Percentiles rank a stretch among this genome's conserved stretches.
phyloP scores from a whole-genome alignment of 2,113 vertebrate genomes.

The Microcebus ravelobensis region DNA sequence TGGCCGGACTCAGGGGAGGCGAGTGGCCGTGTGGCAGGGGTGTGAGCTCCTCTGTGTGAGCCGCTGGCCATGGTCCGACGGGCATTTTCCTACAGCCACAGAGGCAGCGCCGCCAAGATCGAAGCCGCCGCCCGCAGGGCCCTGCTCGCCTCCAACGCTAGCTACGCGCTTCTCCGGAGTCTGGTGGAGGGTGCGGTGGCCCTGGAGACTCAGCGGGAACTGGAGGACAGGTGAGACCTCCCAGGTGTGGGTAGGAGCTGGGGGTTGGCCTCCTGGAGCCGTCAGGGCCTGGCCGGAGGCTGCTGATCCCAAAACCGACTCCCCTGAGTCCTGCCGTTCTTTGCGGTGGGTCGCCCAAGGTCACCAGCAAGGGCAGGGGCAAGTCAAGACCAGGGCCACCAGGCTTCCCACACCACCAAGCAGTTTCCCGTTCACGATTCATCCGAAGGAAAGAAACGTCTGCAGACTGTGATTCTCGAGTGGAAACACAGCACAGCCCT shows the following conservation, averaged over 20 bases:
- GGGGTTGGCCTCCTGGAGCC: neutral
- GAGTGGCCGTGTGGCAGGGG: rapidly evolving
- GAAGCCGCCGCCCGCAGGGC: conserved; percentile 82
- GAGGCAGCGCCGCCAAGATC: conserved; percentile 53
- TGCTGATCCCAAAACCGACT: neutral
- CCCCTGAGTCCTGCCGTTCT: neutral
- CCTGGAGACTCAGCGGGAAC: conserved; percentile 79
- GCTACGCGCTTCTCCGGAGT: conserved; percentile 82
- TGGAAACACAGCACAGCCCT: neutral
- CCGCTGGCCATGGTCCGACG: rapidly evolving
- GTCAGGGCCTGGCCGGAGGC: neutral
- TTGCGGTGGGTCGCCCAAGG: neutral
- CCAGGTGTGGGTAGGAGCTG: neutral
- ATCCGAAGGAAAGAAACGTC: neutral
- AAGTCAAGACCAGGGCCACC: neutral
- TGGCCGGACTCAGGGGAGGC: neutral
- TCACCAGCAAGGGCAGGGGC: neutral
- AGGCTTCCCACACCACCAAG: neutral
- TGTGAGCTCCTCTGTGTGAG: rapidly evolving
- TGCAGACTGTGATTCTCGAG: neutral
- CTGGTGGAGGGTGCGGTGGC: conserved; percentile 83
- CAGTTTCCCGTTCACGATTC: neutral
- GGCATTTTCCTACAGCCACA: conserved; percentile 75
- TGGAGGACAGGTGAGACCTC: conserved; percentile 85
- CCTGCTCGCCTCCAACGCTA: conserved; percentile 83